Conservation (phyloP, 1,140 invertebrate genomes). For the Caenorhabditis brenneri region DNA sequence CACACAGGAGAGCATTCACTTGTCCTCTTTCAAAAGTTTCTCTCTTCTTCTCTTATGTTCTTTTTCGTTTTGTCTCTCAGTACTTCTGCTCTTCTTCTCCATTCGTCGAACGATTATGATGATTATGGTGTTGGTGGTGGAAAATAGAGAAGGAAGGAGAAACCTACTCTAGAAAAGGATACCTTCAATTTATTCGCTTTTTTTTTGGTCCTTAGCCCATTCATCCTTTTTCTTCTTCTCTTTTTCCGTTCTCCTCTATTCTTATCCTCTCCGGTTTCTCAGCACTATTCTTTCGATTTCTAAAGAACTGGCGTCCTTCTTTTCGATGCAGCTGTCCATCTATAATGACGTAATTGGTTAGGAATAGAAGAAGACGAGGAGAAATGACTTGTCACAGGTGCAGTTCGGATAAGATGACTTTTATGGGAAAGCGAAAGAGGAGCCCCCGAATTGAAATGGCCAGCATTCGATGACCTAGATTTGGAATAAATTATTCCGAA, state of each 20-base stretch:
- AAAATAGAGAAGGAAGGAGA: background rate
- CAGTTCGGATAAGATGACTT: background rate
- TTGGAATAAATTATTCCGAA: too few species aligned
- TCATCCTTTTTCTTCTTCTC: background rate
- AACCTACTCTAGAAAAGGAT: background rate
- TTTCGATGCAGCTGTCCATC: background rate
- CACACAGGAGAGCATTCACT: background rate
- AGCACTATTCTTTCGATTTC: background rate
- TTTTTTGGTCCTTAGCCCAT: background rate
- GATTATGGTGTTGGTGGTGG: background rate
- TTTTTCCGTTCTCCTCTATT: background rate
- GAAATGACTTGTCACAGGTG: background rate
- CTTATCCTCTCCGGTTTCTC: background rate
- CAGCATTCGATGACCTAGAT: too few species aligned
- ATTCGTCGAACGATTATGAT: background rate
- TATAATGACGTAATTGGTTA: background rate
- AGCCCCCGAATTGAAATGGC: background rate
- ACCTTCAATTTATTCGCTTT: background rate
- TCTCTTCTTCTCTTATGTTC: background rate
- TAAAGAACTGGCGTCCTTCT: background rate
- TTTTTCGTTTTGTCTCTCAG: background rate
- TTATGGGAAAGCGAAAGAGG: background rate
- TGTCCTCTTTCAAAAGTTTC: conserved; percentile 34
- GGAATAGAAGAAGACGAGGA: background rate
- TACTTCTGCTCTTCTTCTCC: background rate